Conservation (phyloP, 2,113 vertebrate species). For the Monarcha castaneiventris region DNA sequence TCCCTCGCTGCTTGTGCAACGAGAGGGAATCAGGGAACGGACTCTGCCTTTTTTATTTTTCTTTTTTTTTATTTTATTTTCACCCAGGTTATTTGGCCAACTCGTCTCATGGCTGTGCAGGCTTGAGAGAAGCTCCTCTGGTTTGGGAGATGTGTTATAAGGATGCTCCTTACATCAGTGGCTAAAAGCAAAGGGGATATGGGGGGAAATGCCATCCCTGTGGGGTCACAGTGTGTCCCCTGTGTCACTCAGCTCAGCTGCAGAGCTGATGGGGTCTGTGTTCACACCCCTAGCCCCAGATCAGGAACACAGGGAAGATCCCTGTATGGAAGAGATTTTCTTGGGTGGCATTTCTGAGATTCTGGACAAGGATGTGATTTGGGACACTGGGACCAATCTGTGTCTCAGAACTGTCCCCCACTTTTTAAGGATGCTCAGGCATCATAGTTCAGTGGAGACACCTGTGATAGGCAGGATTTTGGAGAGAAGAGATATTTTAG, state of each 20-base stretch:
- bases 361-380: not conserved
- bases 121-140: not conserved
- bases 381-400: rapidly evolving
- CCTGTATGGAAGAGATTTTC: not conserved
- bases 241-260: not conserved
- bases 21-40: not conserved
- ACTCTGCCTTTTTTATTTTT: not conserved
- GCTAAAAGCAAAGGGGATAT: not conserved
- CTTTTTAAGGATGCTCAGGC: not conserved
- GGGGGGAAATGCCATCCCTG: rapidly evolving
- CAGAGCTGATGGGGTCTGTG: not conserved
- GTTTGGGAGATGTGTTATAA: not conserved
- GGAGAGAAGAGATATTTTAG: not conserved
- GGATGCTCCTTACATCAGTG: not conserved
- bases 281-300: not conserved
- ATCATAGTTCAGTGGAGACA: not conserved
- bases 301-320: not conserved
- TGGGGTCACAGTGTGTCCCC: not conserved
- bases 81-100: not conserved
- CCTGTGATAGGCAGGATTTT: not conserved
- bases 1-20: not conserved
- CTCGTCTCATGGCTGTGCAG: not conserved
- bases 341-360: not conserved
- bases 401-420: not conserved
- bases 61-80: not conserved